Base-by-base conservation (phyloP, 37 sponge, comb jelly and placozoan genomes). In the Bolinopsis microptera region DNA sequence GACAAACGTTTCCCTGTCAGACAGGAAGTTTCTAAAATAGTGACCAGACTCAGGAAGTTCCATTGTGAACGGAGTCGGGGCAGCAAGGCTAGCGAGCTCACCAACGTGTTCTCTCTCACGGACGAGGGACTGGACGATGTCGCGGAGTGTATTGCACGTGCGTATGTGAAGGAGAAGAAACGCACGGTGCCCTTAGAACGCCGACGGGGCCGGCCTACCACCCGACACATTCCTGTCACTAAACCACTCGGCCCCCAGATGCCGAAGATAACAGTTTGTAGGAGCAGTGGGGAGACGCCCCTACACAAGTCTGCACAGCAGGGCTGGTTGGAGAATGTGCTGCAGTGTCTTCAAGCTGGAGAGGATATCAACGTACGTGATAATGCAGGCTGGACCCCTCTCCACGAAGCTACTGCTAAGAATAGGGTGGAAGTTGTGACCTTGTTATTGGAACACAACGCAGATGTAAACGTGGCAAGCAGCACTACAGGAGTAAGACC, bases 331-430 rank as follows among this genome's bases (percentile, higher is more conserved):
- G 90, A 86, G n/a, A 28, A 3, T 23, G 90, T 40, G 24, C 36
- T 0, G 35, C 32, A 22, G 90, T 86, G 90, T 40, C 48, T 86
- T 13, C 23, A 38, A 26, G 90, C 90, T 24, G 90, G 90, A 48
- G 90, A 86, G 90, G 30, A 86, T 86, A 27, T 86, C 90, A 86
- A 86, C 61, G 61, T 86, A 21, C 25, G 61, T 40, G 90, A 86
- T n/a, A 86, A 86, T 25, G 90, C 90, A 0, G 90, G 90, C 25
- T 86, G 90, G 90, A 86, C 90, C 31, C 90, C 90, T 24, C 90
- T 86, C 1, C 90, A 86, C 90, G 90, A 86, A 48, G 90, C 90
- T 3, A 41, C 61, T 8, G 90, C 90, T n/a, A 86, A 86, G 90
- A 86, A 41, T 22, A 86, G 90, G 90, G 61, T 86, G n/a, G 61